phyloP scores from a whole-genome alignment of 2,797 vertebrate species.

The Muraenolepis orangiensis region DNA sequence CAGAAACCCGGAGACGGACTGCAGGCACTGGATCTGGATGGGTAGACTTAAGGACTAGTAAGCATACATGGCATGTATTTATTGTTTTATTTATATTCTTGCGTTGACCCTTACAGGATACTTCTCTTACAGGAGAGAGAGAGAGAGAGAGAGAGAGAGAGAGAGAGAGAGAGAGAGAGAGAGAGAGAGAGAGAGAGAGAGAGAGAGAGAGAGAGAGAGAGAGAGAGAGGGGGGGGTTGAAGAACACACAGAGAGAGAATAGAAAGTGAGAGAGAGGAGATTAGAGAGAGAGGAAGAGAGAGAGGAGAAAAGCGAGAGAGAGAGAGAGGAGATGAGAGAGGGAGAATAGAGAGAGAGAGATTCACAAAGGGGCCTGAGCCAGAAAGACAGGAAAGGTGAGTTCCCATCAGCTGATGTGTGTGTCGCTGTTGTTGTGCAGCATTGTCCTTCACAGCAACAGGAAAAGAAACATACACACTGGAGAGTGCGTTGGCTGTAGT shows the following conservation, averaged over 20 bases:
- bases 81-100: no score
- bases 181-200: neutral
- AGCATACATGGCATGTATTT: neutral
- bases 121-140: no score
- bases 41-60: neutral
- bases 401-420: neutral
- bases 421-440: neutral
- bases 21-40: neutral
- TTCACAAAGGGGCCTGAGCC: neutral
- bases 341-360: neutral
- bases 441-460: neutral
- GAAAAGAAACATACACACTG: neutral
- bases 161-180: no score
- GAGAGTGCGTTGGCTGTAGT: neutral
- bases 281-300: neutral
- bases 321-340: neutral
- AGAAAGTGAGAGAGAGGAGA: neutral
- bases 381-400: neutral
- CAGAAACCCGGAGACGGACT: neutral
- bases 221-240: no score
- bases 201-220: neutral
- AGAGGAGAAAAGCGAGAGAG: neutral
- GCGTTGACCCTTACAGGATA: neutral
- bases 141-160: no score
- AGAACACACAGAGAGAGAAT: neutral